Evolutionary conservation across 2,888 invertebrate species (phyloP), one percentile per base, ranked within the genome.

Genomic region (Tinea semifulvella): DNA sequence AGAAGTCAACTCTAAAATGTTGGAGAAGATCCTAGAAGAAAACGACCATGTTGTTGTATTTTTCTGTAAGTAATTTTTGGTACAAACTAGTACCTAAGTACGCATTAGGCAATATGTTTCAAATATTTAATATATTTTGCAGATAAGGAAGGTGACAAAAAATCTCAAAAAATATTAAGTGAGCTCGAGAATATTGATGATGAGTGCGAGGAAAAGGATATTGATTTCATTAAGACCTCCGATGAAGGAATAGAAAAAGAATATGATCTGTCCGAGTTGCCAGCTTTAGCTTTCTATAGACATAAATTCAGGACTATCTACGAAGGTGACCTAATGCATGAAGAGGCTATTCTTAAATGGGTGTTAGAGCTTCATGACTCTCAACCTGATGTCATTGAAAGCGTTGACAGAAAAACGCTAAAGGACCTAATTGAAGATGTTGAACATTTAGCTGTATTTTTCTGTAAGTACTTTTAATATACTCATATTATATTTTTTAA

Each of bases 141-240:
- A 94, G 94, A 95, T 69, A 89, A 91, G 60, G 94, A 94, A 77
- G 91, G 91, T 5, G 94, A 95, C 60, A 93, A 94, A 60, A 91
- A 92, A 62, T 90, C 93, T 17, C 91, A 92, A 54, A 93, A 93
- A 64, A 94, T 95, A 48, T 79, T 96, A 1, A 89, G 89, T 58
- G 94, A 95, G 64, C 65, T 96, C 48, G 96, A 96, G 67, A 94
- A 95, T 59, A 95, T 96, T 55, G 95, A 95, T 60, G 94, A 95
- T 56, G 94, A 94, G 61, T 94, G 94, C 61, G 95, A 95, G 74
- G 91, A 94, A 60, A 90, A 93, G 65, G 89, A 93, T 55, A 93
- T 96, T 52, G 91, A 93, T 65, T 95, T 96, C 63, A 90, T 96
- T 0, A 95, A 95, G 68, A 94, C 94, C 51, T 94, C 94, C 6